phyloP scores from a whole-genome alignment of 2,888 invertebrate species.

The Xestia sexstrigata region DNA sequence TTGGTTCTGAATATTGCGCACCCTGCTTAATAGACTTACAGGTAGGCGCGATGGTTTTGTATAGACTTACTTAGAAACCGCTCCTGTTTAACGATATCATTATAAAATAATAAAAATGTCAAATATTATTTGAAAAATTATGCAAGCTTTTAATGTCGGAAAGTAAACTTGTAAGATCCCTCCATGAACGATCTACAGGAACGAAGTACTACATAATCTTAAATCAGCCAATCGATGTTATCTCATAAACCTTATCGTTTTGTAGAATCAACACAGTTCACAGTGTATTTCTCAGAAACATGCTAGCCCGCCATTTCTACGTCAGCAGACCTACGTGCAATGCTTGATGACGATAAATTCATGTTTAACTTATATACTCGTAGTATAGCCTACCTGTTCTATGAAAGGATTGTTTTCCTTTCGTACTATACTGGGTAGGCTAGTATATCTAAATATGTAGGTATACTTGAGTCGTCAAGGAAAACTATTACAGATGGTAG shows the following conservation, averaged over 20 bases:
- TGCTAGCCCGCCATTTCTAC: background rate
- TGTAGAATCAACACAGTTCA: conserved; percentile 17
- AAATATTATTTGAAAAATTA: no score
- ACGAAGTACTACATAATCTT: background rate
- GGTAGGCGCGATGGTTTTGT: background rate
- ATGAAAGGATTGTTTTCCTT: background rate
- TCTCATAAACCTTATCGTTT: conserved; percentile 22
- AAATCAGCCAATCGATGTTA: conserved; percentile 16
- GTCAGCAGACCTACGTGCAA: background rate
- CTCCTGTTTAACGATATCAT: background rate
- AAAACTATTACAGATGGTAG: no score
- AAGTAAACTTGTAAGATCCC: no score
- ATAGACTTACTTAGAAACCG: background rate
- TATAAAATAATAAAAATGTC: background rate
- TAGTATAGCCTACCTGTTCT: background rate
- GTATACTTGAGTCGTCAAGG: no score
- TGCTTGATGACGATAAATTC: background rate
- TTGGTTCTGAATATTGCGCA: no score
- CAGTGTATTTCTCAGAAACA: background rate
- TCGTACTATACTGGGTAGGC: background rate
- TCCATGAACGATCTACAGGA: background rate
- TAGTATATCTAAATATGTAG: no score
- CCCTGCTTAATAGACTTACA: no score
- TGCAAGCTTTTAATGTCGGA: no score
- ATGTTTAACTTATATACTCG: background rate